Conservation (phyloP, 2,113 vertebrate genomes). For the Actenoides lindsayi region DNA sequence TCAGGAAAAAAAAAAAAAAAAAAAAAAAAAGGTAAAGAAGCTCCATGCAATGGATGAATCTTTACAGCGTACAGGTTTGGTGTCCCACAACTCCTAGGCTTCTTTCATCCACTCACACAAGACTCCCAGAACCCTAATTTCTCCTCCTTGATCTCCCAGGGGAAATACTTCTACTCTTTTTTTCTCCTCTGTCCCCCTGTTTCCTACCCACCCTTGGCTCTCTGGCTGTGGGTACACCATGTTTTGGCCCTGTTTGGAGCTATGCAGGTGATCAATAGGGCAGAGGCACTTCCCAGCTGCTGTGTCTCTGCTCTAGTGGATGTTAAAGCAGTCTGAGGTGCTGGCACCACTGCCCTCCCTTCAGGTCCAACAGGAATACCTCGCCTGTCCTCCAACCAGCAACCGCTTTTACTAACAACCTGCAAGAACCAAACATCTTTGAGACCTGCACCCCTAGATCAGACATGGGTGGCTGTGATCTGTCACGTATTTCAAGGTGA, state of each 20-base stretch:
- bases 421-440: not conserved
- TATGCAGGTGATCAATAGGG: not conserved
- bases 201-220: not conserved
- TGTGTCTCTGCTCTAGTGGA: not conserved
- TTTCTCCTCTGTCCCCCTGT: not conserved
- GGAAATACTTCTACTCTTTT: not conserved
- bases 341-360: not conserved
- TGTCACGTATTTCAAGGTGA: not conserved
- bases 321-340: not conserved
- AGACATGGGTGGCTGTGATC: rapidly evolving
- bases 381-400: not conserved
- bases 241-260: not conserved
- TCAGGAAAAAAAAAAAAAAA: not conserved
- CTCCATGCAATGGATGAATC: not conserved
- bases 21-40: not conserved
- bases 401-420: not conserved
- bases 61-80: rapidly evolving
- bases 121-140: not conserved
- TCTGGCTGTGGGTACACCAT: not conserved
- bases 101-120: not conserved
- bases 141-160: not conserved
- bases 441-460: not conserved
- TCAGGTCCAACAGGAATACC: not conserved
- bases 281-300: not conserved
- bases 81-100: not conserved